Conservation (phyloP, 2,113 vertebrate genomes). For the Antechinus stuartii region DNA sequence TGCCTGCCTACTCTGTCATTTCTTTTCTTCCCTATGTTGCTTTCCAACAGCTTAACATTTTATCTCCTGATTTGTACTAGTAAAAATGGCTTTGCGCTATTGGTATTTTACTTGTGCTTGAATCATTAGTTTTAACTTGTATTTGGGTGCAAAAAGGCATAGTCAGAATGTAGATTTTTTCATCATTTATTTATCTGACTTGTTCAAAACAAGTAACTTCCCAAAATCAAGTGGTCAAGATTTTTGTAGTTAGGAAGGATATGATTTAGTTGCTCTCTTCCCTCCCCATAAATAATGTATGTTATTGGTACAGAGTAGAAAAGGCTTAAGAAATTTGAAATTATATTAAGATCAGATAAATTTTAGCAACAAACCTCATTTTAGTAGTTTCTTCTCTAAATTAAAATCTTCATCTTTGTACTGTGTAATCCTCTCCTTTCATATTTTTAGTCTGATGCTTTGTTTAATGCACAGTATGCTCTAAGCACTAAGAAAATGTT, state of each 20-base stretch:
- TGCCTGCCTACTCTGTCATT: not conserved
- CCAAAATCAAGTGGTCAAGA: not conserved
- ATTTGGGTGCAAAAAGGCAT: not conserved
- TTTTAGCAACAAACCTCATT: not conserved
- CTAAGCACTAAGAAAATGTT: not conserved
- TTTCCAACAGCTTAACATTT: not conserved
- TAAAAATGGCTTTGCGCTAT: not conserved
- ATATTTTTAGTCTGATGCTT: not conserved
- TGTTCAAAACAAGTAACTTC: not conserved
- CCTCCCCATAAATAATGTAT: not conserved
- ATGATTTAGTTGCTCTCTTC: not conserved
- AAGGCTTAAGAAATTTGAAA: not conserved
- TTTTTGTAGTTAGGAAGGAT: not conserved
- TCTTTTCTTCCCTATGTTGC: not conserved
- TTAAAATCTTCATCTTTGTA: not conserved
- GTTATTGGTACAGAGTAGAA: not conserved
- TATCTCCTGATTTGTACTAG: not conserved
- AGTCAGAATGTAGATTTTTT: not conserved
- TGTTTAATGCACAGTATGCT: not conserved
- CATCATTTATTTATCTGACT: slow-evolving; percentile 23
- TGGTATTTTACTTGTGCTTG: not conserved
- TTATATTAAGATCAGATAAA: not conserved
- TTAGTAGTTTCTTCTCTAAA: not conserved
- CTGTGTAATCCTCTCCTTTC: not conserved
- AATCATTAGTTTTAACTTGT: not conserved